A percentile compares a stretch with the other conserved stretches of the same genome.
Evolutionary conservation across 2,113 vertebrate species (phyloP).

Genomic region (Pipa parva): DNA sequence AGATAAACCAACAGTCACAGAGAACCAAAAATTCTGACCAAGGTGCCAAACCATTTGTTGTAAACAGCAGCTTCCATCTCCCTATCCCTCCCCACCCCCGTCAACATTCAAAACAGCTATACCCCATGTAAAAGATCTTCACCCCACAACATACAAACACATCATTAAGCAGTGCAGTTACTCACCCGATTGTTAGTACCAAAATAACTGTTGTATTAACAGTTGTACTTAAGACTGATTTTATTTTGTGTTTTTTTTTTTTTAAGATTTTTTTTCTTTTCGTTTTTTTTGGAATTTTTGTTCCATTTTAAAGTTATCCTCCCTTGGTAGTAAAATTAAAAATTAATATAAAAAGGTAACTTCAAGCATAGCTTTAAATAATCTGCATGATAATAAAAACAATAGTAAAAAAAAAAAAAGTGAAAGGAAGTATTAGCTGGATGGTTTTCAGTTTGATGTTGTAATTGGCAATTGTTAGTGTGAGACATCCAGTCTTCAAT

Average conservation of each 20-base stretch:
- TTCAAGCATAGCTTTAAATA: slow-evolving; percentile 56
- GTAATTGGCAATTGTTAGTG: slow-evolving; percentile 51
- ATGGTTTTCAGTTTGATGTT: slow-evolving; percentile 19
- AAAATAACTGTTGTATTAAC: slow-evolving; percentile 41
- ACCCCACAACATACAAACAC: slow-evolving; percentile 9
- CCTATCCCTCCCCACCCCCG: neutral
- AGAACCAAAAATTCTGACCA: neutral
- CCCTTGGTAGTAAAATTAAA: slow-evolving; percentile 59
- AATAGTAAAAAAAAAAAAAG: slow-evolving; percentile 29
- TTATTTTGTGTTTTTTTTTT: slow-evolving; percentile 50
- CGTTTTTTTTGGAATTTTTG: slow-evolving; percentile 43
- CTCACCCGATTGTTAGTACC: slow-evolving; percentile 50
- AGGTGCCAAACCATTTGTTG: slow-evolving; percentile 19
- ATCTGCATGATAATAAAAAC: slow-evolving; percentile 43
- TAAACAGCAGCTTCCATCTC: neutral
- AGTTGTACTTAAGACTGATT: slow-evolving; percentile 54
- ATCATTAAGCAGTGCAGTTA: slow-evolving; percentile 54
- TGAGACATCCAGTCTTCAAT: slow-evolving; percentile 54
- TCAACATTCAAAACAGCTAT: neutral
- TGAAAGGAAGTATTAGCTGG: slow-evolving; percentile 48
- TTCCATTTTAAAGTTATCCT: slow-evolving; percentile 46
- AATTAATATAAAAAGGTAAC: slow-evolving; percentile 59
- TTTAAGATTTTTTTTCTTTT: slow-evolving; percentile 54
- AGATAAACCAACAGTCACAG: neutral
- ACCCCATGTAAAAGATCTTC: neutral